A percentile compares a stretch with the other conserved stretches of the same genome.
Evolutionary conservation across 2,113 vertebrate genomes (phyloP).

Genomic region (Chauna torquata): DNA sequence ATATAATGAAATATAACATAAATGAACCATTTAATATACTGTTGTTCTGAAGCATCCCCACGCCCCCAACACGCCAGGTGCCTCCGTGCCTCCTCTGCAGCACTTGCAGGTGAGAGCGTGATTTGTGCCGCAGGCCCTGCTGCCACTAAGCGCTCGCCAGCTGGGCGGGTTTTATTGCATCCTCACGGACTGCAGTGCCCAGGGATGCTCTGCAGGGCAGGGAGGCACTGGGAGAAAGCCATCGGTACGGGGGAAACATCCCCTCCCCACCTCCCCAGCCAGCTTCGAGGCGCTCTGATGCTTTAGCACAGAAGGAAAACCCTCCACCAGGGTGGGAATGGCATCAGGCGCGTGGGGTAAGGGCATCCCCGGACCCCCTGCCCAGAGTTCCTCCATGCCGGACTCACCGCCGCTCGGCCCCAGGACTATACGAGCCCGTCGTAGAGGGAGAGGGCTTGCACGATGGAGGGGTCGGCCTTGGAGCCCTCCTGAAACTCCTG

Average conservation of each 20-base stretch:
- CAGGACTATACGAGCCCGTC: constrained; percentile 93
- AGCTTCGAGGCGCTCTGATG: not conserved
- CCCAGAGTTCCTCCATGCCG: fast-evolving
- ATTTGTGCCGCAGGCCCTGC: not conserved
- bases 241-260: fast-evolving
- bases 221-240: not conserved
- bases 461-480: constrained; percentile 97
- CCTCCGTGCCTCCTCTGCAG: not conserved
- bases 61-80: not conserved
- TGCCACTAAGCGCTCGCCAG: not conserved
- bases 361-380: fast-evolving
- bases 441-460: constrained; percentile 96
- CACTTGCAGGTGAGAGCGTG: not conserved
- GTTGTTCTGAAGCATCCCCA: not conserved
- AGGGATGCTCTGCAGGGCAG: not conserved
- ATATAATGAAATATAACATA: not conserved
- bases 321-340: not conserved
- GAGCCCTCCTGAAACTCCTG: constrained; percentile 99
- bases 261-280: not conserved
- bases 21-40: not conserved
- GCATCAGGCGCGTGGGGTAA: not conserved
- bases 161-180: not conserved
- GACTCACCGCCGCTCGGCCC: constrained; percentile 79
- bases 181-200: fast-evolving
- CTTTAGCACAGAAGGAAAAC: not conserved